Base-by-base conservation (phyloP, 1,140 invertebrate genomes). In the Dreissena polymorpha region DNA sequence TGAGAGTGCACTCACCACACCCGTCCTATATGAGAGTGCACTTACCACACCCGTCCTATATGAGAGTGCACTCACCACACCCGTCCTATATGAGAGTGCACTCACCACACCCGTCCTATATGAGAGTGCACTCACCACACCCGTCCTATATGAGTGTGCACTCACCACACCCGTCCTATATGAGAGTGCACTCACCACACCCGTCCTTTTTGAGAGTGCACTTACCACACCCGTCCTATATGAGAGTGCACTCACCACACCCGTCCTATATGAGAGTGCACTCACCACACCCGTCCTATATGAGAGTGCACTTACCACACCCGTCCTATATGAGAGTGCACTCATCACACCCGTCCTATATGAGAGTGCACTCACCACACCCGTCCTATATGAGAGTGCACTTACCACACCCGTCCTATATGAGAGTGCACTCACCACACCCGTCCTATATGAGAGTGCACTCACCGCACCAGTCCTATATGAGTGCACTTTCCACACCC, bases 21-120 rank as follows among this genome's bases (percentile, higher is more conserved):
- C n/a, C n/a, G 91, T 97, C 96, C 21, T 96, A n/a, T n/a, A n/a
- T n/a, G n/a, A n/a, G n/a, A n/a, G 39, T 39, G 2, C 10, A 97
- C 97, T 98, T 94, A 98, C 97, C 96, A 94, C 98, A 98, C 39
- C n/a, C n/a, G 91, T 97, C 96, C 21, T 96, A n/a, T n/a, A n/a
- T n/a, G n/a, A n/a, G n/a, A n/a, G 39, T 39, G 2, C 10, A 97
- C 97, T 98, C 94, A 98, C 97, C 96, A 94, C 98, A 98, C 39
- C n/a, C n/a, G 91, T 97, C 96, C 21, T 96, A n/a, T n/a, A n/a
- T n/a, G n/a, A n/a, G n/a, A n/a, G 39, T 39, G 2, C 10, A 97
- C 97, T 98, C 94, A 98, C 97, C 96, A 94, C 98, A 98, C 39
- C n/a, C n/a, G 91, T 97, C 96, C 21, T 96, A n/a, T n/a, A n/a